Evolutionary conservation across 2,888 invertebrate species (phyloP).

Genomic region (Ashinkailepas kermadecensis): DNA sequence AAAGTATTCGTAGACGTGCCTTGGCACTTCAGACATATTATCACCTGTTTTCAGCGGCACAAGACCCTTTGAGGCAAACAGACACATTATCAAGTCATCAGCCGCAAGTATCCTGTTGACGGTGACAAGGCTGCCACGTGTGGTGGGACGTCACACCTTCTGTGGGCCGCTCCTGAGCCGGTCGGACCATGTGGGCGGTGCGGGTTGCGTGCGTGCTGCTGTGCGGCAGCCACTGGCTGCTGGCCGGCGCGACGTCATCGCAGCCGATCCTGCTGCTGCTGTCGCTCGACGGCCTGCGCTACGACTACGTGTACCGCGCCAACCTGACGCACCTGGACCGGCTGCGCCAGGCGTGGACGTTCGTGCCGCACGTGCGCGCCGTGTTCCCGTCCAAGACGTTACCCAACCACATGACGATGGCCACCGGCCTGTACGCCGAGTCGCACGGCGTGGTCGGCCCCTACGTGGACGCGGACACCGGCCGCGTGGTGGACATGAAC

Average conservation of each 20-base stretch:
- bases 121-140: too few species aligned
- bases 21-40: too few species aligned
- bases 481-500: neutral
- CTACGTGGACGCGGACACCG: neutral
- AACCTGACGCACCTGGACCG: conserved; percentile 52
- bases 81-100: too few species aligned
- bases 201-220: neutral
- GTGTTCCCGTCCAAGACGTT: conserved; percentile 64
- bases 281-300: conserved; percentile 63
- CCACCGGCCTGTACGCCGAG: conserved; percentile 44
- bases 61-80: too few species aligned
- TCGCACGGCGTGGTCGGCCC: conserved; percentile 4
- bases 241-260: neutral
- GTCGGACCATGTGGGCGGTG: too few species aligned
- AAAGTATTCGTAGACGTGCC: too few species aligned
- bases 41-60: too few species aligned
- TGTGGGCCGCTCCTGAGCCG: too few species aligned
- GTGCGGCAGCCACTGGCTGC: neutral
- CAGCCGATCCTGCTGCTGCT: conserved; percentile 47
- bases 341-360: conserved; percentile 51
- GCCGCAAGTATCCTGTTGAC: too few species aligned
- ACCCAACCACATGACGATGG: conserved; percentile 64
- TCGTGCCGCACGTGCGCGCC: conserved; percentile 52
- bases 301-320: conserved; percentile 54
- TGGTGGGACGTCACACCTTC: too few species aligned